Base-by-base conservation (phyloP, 2,888 invertebrate species). In the Drosophila parthenogenetica region DNA sequence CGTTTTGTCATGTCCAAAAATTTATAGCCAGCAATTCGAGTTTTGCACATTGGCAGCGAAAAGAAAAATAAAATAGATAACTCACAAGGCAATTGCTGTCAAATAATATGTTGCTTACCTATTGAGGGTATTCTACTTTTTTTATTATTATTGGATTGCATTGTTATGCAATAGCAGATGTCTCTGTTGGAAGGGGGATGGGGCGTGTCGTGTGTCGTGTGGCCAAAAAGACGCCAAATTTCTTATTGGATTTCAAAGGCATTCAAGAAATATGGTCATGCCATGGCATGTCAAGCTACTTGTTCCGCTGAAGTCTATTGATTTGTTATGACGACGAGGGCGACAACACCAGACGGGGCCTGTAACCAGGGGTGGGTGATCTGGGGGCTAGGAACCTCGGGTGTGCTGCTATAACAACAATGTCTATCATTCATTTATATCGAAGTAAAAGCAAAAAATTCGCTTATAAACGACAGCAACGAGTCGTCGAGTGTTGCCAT, bases 191-290 rank as follows among this genome's bases (percentile, higher is more conserved):
- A 14, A 14, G 14, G 16, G 22, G n/a, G 25, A 7, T 19, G 42
- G 8, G 42, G 22, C 25, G 32, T 14, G 29, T 22, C 25, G 32
- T 14, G 29, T 22, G 25, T 54, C 25, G 42, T 46, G 46, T 49
- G 57, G 54, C 73, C 77, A 69, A 64, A 73, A 81, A 72, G 73
- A 71, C 63, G 60, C 62, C 65, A 68, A 53, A 50, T 58, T 60
- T 81, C 79, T 79, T 81, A 77, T 79, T 81, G 74, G 82, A 74
- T 82, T 81, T 79, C 63, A 69, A 81, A 80, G 73, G 73, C 65
- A 72, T 79, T 71, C 42, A 55, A 42, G 71, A 71, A 76, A 76
- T 76, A 69, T 67, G 68, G 62, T 37, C 59, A 60, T 58, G 59
- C 17, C 14, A 37, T 62, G 54, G 37, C 60, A 61, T 73, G 53